Percentiles rank a stretch among this genome's conserved stretches.
These are phyloP conservation scores for Alexandromys fortis DNA, from an alignment of 2,113 vertebrate species.

Conservation along the genomic window DNA sequence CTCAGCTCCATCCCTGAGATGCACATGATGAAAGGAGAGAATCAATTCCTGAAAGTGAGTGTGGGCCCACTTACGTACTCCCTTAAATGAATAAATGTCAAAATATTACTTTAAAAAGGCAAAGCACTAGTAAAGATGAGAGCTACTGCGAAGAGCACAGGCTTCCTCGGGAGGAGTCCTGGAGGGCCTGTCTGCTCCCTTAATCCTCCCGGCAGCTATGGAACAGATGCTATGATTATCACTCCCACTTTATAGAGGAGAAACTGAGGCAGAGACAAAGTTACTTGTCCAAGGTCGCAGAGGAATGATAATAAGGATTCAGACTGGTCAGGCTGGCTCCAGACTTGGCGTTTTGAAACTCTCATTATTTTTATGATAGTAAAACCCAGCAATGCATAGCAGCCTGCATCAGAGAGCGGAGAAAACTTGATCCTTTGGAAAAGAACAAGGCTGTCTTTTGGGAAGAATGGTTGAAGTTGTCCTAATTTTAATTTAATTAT, in stretches of 20 bases:
- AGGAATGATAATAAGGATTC: not conserved
- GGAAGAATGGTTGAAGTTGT: not conserved
- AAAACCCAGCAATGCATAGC: not conserved
- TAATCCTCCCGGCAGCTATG: not conserved
- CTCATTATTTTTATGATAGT: slow-evolving; percentile 46
- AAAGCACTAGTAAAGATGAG: not conserved
- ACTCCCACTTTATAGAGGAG: slow-evolving; percentile 29
- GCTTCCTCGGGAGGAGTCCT: too few species aligned
- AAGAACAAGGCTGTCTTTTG: not conserved
- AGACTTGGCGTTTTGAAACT: not conserved
- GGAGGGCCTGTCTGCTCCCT: not conserved
- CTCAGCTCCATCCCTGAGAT: not conserved
- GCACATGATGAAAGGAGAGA: not conserved
- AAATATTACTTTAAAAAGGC: not conserved
- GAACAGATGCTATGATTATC: slow-evolving; percentile 24
- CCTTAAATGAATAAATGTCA: not conserved
- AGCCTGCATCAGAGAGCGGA: not conserved
- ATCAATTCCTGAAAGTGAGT: not conserved
- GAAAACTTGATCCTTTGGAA: not conserved
- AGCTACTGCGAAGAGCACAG: not conserved
- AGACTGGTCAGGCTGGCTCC: slow-evolving; percentile 3
- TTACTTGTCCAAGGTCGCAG: not conserved
- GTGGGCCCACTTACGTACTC: not conserved
- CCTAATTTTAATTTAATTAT: too few species aligned
- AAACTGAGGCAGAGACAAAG: slow-evolving; percentile 16